These are phyloP conservation scores for Teleiodes luculella DNA, from an alignment of 2,888 invertebrate genomes.

Conservation along the genomic window DNA sequence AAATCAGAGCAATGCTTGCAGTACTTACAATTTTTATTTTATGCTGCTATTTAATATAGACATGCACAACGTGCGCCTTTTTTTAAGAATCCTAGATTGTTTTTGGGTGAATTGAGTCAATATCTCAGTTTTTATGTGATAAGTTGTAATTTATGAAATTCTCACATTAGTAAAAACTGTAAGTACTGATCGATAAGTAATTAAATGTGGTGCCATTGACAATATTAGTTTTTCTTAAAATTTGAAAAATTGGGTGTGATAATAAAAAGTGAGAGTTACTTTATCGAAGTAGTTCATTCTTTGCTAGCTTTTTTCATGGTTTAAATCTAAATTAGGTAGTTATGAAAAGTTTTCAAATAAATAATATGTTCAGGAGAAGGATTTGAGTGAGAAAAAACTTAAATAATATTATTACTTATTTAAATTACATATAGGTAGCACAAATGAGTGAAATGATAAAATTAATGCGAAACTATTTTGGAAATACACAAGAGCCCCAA, in stretches of 20 bases:
- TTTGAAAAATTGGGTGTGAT: constrained; percentile 28
- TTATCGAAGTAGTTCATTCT: constrained; percentile 4
- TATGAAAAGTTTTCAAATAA: neutral
- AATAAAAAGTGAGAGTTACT: constrained; percentile 22
- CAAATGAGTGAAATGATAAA: neutral
- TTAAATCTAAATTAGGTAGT: constrained; percentile 3
- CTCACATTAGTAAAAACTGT: constrained; percentile 22
- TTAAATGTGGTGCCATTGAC: constrained; percentile 63
- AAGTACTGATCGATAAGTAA: constrained; percentile 20
- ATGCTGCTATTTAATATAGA: neutral
- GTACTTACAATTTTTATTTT: constrained; percentile 25
- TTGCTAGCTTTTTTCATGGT: constrained; percentile 13
- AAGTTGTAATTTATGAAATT: neutral
- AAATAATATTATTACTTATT: neutral
- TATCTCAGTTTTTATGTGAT: too few species aligned
- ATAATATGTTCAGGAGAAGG: neutral
- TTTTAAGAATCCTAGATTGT: too few species aligned
- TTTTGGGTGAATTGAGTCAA: too few species aligned
- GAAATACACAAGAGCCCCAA: neutral
- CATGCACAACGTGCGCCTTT: neutral
- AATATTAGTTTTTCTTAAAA: constrained; percentile 60
- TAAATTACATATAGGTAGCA: neutral
- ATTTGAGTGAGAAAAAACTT: neutral
- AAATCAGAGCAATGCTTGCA: constrained; percentile 9
- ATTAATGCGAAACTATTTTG: neutral